These are phyloP conservation scores for Daphoenositta chrysoptera DNA, from an alignment of 2,113 vertebrate species.

Conservation along the genomic window DNA sequence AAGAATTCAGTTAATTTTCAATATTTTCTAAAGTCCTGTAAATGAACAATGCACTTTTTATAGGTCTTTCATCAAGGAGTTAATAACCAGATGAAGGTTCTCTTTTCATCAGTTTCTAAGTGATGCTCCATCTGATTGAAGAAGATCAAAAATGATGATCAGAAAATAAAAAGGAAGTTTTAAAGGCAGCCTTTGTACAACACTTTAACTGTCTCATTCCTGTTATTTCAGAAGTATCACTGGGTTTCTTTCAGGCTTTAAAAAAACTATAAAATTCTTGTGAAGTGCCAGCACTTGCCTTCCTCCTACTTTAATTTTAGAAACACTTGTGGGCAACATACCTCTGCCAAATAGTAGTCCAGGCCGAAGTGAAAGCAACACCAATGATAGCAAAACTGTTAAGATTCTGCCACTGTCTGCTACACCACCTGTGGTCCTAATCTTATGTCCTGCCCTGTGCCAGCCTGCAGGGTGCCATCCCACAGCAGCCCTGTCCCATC, in stretches of 20 bases:
- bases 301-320: neutral
- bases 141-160: constrained; percentile 54
- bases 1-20: constrained; percentile 41
- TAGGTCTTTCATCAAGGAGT: constrained; percentile 52
- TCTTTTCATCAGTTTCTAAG: constrained; percentile 42
- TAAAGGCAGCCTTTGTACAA: constrained; percentile 31
- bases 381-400: rapidly evolving
- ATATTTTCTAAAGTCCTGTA: constrained; percentile 9
- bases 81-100: constrained; percentile 52
- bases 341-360: neutral
- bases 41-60: constrained; percentile 34
- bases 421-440: neutral
- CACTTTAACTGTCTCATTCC: constrained; percentile 27
- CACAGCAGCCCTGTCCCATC: neutral
- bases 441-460: neutral
- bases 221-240: neutral
- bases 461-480: neutral
- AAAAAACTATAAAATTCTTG: neutral
- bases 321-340: neutral
- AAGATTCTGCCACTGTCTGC: neutral
- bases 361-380: neutral
- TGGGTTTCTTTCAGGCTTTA: neutral
- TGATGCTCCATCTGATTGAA: constrained; percentile 37
- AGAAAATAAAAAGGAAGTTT: constrained; percentile 30
- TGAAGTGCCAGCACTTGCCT: neutral